A percentile compares a stretch with the other conserved stretches of the same genome.
phyloP scores from a whole-genome alignment of 2,888 invertebrate genomes.

The Choreutis nemorana region DNA sequence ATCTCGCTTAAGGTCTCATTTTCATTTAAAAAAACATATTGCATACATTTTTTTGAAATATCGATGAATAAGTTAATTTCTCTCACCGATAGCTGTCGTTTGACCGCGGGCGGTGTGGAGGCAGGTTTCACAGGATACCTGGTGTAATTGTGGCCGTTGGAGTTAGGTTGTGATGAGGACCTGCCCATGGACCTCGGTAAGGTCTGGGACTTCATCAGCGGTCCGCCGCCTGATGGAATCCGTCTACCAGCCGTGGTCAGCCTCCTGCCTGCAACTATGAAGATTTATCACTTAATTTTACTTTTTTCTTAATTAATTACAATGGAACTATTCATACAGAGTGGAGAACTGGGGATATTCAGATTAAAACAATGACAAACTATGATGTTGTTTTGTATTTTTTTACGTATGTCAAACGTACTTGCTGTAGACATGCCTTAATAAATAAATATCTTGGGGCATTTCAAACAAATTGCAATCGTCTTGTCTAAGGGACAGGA shows the following conservation, averaged over 20 bases:
- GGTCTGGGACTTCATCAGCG: conserved; percentile 84
- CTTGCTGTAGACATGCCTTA: no score
- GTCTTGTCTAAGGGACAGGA: no score
- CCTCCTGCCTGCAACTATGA: conserved; percentile 80
- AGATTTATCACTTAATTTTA: no score
- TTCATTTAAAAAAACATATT: not conserved
- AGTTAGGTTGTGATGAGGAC: conserved; percentile 63
- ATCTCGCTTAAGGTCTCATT: not conserved
- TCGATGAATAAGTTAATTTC: not conserved
- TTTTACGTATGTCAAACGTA: no score
- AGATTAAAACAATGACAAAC: no score
- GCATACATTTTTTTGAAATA: not conserved
- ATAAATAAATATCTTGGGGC: no score
- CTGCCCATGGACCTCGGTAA: conserved; percentile 85
- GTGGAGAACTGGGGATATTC: no score
- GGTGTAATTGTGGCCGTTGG: conserved; percentile 48
- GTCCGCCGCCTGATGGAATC: conserved; percentile 68
- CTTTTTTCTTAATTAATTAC: no score
- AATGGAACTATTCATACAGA: no score
- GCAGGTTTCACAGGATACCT: conserved; percentile 71
- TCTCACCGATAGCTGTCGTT: conserved; percentile 79
- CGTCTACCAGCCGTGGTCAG: conserved; percentile 78
- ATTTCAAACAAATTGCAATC: no score
- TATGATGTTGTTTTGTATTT: no score
- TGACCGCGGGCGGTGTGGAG: conserved; percentile 86